Percentiles rank a stretch among this genome's conserved stretches.
Evolutionary conservation across 2,113 vertebrate species (phyloP).

Genomic region (Tetrax tetrax): DNA sequence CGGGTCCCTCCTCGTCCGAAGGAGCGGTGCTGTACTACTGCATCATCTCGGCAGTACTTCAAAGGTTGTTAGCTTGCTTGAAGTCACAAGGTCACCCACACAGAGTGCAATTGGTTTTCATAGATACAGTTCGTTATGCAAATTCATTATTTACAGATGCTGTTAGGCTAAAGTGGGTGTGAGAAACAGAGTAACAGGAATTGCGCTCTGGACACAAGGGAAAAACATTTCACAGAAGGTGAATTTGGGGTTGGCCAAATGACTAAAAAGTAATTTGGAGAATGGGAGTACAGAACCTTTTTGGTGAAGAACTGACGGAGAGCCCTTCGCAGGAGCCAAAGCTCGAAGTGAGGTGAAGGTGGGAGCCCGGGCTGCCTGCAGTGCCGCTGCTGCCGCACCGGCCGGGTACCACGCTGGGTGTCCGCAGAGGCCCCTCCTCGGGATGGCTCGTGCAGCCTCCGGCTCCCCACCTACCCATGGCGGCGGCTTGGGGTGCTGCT

Average conservation of each 20-base stretch:
- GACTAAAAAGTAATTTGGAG: not conserved
- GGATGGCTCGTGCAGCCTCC: not conserved
- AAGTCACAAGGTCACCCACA: slow-evolving; percentile 15
- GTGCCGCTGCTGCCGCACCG: rapidly evolving
- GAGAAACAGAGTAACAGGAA: not conserved
- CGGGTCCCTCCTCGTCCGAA: rapidly evolving
- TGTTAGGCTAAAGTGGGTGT: not conserved
- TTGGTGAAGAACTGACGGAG: rapidly evolving
- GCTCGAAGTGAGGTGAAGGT: not conserved
- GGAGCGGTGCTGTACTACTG: rapidly evolving
- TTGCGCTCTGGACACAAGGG: not conserved
- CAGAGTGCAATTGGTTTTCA: not conserved
- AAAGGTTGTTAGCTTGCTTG: not conserved
- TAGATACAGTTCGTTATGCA: not conserved
- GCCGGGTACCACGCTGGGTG: rapidly evolving
- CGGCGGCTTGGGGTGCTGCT: rapidly evolving
- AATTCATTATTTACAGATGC: not conserved
- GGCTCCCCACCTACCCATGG: not conserved
- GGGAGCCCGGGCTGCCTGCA: not conserved
- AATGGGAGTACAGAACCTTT: not conserved
- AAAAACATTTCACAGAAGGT: not conserved
- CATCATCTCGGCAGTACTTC: not conserved
- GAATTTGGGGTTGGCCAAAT: not conserved
- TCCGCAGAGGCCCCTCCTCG: rapidly evolving
- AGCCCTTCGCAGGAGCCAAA: not conserved